A percentile compares a stretch with the other conserved stretches of the same genome.
Conservation (phyloP, 1,140 invertebrate genomes). For the Diploscapter pachys region DNA sequence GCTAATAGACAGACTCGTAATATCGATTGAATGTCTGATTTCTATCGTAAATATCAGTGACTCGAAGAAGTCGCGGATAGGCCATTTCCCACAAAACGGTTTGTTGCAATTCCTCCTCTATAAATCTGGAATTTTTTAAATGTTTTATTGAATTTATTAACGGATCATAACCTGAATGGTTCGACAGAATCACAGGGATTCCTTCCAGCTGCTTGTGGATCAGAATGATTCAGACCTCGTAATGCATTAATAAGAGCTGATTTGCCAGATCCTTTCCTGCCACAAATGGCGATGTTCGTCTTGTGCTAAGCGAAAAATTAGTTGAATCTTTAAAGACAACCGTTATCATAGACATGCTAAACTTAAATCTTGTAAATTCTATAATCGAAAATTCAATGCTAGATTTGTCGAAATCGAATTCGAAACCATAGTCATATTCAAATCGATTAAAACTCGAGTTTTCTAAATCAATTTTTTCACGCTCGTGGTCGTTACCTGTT, state of each 20-base stretch:
- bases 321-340: background rate
- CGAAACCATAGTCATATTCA: background rate
- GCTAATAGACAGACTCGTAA: constrained; percentile 27
- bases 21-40: constrained; percentile 32
- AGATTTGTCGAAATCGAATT: background rate
- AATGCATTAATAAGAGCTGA: constrained; percentile 31
- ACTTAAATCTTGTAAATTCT: background rate
- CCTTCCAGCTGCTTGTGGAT: constrained; percentile 28
- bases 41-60: constrained; percentile 29
- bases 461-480: background rate
- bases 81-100: constrained; percentile 31
- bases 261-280: constrained; percentile 24
- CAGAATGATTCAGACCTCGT: constrained; percentile 24
- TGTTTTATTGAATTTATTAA: constrained; percentile 4
- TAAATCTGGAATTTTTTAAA: constrained; percentile 15
- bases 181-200: constrained; percentile 28
- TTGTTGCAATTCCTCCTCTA: constrained; percentile 27
- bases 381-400: background rate
- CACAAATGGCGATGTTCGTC: constrained; percentile 29
- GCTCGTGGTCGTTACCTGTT: constrained; percentile 1
- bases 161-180: constrained; percentile 25
- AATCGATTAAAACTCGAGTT: background rate
- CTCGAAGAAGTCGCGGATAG: constrained; percentile 24
- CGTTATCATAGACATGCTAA: background rate
- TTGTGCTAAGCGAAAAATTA: constrained; percentile 8